Evolutionary conservation across 2,797 vertebrate species (phyloP).

Genomic region (Lacerta viridis): DNA sequence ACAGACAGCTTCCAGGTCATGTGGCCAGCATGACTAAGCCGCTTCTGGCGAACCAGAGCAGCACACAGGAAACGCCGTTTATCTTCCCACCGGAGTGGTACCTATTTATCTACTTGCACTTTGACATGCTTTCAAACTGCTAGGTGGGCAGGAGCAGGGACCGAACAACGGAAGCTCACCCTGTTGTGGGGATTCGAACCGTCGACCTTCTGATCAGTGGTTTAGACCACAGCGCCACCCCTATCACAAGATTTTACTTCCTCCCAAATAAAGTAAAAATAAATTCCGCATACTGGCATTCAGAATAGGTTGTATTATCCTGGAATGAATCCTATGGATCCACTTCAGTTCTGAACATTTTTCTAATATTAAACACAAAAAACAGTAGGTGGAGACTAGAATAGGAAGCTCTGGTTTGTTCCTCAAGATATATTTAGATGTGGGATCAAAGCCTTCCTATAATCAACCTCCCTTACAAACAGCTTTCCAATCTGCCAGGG

Average conservation of each 20-base stretch:
- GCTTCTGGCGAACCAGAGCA: too few species aligned
- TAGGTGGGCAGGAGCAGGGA: too few species aligned
- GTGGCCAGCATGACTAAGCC: too few species aligned
- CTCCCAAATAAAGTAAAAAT: background rate
- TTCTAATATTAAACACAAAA: background rate
- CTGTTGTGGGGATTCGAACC: too few species aligned
- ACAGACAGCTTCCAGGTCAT: too few species aligned
- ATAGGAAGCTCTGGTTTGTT: background rate
- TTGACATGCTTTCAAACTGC: too few species aligned
- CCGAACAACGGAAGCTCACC: too few species aligned
- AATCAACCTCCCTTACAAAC: background rate
- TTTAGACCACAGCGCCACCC: too few species aligned
- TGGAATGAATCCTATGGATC: background rate
- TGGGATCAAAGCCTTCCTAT: background rate
- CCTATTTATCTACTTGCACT: too few species aligned
- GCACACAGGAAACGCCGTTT: too few species aligned
- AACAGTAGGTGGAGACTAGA: background rate
- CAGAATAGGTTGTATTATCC: background rate
- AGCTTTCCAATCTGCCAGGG: background rate
- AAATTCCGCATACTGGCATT: background rate
- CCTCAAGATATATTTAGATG: background rate
- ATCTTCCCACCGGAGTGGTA: too few species aligned
- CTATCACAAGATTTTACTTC: background rate
- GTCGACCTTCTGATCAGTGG: too few species aligned
- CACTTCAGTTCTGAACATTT: background rate